Conservation (phyloP, 2,113 vertebrate species). For the Cnemophilus loriae region DNA sequence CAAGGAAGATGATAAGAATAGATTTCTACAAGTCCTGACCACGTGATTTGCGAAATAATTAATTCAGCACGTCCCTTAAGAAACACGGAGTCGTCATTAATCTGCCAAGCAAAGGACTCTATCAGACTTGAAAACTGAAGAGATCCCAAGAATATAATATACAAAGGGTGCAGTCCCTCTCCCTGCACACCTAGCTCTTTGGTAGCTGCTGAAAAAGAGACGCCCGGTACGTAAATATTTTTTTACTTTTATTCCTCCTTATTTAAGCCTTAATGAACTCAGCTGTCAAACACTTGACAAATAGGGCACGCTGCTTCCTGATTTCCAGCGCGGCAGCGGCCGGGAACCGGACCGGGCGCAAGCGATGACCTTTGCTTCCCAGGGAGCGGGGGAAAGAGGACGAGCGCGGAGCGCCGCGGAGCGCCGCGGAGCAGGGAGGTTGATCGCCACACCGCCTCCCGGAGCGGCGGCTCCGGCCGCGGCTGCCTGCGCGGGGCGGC, state of each 20-base stretch:
- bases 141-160: constrained; percentile 99
- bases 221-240: constrained; percentile 95
- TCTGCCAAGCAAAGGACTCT: constrained; percentile 99
- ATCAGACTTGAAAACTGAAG: constrained; percentile 99
- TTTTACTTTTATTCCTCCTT: constrained; percentile 85
- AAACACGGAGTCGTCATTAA: constrained; percentile 99
- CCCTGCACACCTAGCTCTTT: constrained; percentile 82
- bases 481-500: not conserved
- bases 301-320: constrained; percentile 88
- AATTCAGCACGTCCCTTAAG: constrained; percentile 99
- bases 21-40: constrained; percentile 91
- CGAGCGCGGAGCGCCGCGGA: not conserved
- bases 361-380: constrained; percentile 77
- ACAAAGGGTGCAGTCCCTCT: constrained; percentile 84
- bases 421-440: not conserved
- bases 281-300: constrained; percentile 93
- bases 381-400: constrained; percentile 45
- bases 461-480: not conserved
- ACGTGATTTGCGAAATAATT: constrained; percentile 99
- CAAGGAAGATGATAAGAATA: constrained; percentile 93
- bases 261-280: constrained; percentile 87
- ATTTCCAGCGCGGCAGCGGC: constrained; percentile 76
- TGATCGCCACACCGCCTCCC: not conserved
- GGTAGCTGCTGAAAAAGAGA: constrained; percentile 84
- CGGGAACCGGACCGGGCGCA: constrained; percentile 79